phyloP scores from a whole-genome alignment of 2,888 invertebrate species.

The Pterostichus niger region DNA sequence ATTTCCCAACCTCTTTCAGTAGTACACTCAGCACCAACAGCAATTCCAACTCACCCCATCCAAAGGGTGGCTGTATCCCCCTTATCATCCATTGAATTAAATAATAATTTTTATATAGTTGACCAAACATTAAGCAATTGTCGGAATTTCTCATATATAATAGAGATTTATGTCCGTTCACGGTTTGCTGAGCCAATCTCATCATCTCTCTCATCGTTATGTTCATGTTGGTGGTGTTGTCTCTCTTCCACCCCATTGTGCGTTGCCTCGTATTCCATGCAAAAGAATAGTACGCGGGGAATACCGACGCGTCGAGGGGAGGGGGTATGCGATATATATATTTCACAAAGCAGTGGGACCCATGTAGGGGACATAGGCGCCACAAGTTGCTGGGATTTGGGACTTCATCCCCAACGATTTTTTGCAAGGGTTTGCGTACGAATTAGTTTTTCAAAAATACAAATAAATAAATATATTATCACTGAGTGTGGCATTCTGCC shows the following conservation, averaged over 20 bases:
- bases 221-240: background rate
- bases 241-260: slow-evolving; percentile 41
- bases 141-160: slow-evolving; percentile 72
- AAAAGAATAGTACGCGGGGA: slow-evolving; percentile 48
- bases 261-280: slow-evolving; percentile 43
- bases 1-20: background rate
- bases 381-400: background rate
- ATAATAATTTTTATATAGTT: slow-evolving; percentile 74
- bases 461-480: too few species aligned
- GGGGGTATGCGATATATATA: slow-evolving; percentile 46
- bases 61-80: slow-evolving; percentile 11
- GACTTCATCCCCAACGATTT: background rate
- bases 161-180: slow-evolving; percentile 67
- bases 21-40: slow-evolving; percentile 1
- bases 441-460: too few species aligned
- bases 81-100: slow-evolving; percentile 69
- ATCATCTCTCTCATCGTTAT: slow-evolving; percentile 19
- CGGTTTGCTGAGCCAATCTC: slow-evolving; percentile 27
- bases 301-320: slow-evolving; percentile 28
- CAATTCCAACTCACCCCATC: slow-evolving; percentile 27
- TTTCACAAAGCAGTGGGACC: slow-evolving; percentile 52
- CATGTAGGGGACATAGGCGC: slow-evolving; percentile 32
- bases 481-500: too few species aligned
- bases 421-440: background rate
- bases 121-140: slow-evolving; percentile 74